These are phyloP conservation scores for Tryphoninae sp. DNA, from an alignment of 2,888 invertebrate species.

Conservation along the genomic window DNA sequence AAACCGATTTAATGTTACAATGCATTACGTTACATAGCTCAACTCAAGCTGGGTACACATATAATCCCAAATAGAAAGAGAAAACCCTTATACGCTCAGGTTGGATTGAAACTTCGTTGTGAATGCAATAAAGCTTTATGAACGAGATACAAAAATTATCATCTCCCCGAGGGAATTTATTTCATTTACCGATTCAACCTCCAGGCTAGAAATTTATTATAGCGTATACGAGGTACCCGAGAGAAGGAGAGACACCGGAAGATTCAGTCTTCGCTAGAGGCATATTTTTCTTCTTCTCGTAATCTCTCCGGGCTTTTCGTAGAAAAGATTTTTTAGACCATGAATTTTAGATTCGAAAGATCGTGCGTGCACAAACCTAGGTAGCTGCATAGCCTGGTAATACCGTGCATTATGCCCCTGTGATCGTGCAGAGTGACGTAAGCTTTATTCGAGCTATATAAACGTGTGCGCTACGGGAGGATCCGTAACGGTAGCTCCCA, in stretches of 20 bases:
- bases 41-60: background rate
- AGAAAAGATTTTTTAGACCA: constrained; percentile 56
- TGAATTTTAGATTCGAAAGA: constrained; percentile 49
- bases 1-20: constrained; percentile 37
- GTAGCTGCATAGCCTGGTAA: background rate
- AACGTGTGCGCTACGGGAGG: constrained; percentile 25
- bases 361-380: constrained; percentile 1
- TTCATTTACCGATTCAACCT: constrained; percentile 55
- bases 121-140: constrained; percentile 44
- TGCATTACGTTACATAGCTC: background rate
- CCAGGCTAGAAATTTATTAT: constrained; percentile 48
- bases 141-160: constrained; percentile 48
- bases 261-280: background rate
- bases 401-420: constrained; percentile 1
- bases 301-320: constrained; percentile 31
- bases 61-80: background rate
- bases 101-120: background rate
- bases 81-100: background rate
- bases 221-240: background rate
- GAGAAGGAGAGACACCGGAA: background rate
- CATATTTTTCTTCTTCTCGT: constrained; percentile 16
- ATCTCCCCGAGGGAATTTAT: constrained; percentile 51
- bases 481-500: constrained; percentile 68
- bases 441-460: constrained; percentile 47
- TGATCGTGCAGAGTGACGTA: constrained; percentile 50